Evolutionary conservation across 2,888 invertebrate species (phyloP), one percentile per base, ranked within the genome.

Genomic region (Macrophya alboannulata): DNA sequence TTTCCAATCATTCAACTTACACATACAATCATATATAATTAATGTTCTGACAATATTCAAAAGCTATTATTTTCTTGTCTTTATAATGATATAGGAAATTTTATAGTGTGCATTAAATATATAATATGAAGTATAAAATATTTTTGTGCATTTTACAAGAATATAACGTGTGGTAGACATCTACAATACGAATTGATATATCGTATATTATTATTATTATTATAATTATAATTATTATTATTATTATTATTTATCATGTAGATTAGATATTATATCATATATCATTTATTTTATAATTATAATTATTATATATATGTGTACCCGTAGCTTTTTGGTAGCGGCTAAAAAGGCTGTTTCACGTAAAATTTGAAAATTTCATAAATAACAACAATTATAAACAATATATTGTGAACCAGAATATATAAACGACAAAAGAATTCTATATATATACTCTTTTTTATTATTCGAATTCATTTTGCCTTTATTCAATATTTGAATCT

Each of bases 101-200:
- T n/a, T n/a, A n/a, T 62, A 21, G 62, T 81, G 81, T 81, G 81
- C 81, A 40, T 62, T 81, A 43, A 81, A 81, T 88, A 88, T 88
- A 77, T 88, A 87, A 77, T 88, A 87, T n/a, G 87, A 88, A 86
- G 86, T 90, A 90, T 74, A 90, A 90, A 89, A 90, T 90, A 89
- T 89, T 71, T 74, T 74, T 90, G 89, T 90, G 90, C 90, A 88
- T 88, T 90, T 87, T 68, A 68, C 87, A 87, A 88, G 87, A 87
- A 84, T 84, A 55, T 76, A 85, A 84, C 74, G n/a, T 62, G 84
- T 45, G 59, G 55, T 48, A 72, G 45, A 85, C 74, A 62, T 68
- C 17, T 84, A 85, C n/a, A 82, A 43, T 81, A 59, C 62, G 62
- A 62, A 59, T 81, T 40, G 6, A 77, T 74, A 77, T 77, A 55